Base-by-base conservation (phyloP, 2,888 invertebrate genomes). In the Ennomos quercinarius region DNA sequence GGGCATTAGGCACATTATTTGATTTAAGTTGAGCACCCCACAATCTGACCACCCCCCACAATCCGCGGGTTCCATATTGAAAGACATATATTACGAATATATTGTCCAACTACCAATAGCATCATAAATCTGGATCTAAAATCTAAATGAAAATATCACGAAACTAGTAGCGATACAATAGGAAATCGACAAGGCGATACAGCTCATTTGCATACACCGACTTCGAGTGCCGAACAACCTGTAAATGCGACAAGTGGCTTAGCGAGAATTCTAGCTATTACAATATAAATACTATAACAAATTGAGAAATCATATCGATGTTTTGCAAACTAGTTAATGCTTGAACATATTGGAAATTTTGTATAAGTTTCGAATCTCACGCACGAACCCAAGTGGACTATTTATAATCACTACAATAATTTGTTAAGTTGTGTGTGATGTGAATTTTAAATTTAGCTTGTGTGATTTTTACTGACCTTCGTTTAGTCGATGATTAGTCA, bases 141-240 rank as follows among this genome's bases (percentile, higher is more conserved):
- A 49, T 5, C 27, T 13, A 54, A 47, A 45, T 55, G 49, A 62
- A 66, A 68, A 66, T 59, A 64, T 50, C 55, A 64, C 63, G 59
- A 63, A 63, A 61, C 60, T 50, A 57, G 47, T 52, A 56, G 57
- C 27, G 46, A 55, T 38, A 76, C 66, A 76, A 77, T 77, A 71
- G 75, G 68, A 76, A 71, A 76, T 67, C 65, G 69, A 72, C 68
- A 71, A 72, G 70, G 66, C 70, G 64, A 71, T 63, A 63, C 58
- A 62, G 51, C 56, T 71, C 61, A 78, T 82, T 80, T 77, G 73
- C 79, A 81, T 81, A 75, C 73, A 72, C 57, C 62, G 66, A 75
- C 72, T 71, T 73, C 66, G 66, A 75, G 73, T 71, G 73, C 66
- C 70, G 70, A 71, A 72, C 70, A 71, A 74, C 72, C 73, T 76